Evolutionary conservation across 2,888 invertebrate genomes (phyloP).

Genomic region (Tridacna gigas): DNA sequence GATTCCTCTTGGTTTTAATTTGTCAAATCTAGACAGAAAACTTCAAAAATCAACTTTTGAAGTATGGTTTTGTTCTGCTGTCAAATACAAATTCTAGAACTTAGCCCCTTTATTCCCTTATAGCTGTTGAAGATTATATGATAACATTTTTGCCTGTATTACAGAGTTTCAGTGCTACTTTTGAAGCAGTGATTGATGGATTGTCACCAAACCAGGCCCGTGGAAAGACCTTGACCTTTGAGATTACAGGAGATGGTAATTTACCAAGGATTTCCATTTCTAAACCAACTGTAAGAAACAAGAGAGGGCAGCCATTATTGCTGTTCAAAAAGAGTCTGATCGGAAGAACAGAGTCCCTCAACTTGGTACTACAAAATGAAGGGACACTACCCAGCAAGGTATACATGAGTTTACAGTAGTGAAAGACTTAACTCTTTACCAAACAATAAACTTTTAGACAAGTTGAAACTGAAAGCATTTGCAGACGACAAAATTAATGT

Average conservation of each 20-base stretch:
- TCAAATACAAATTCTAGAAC: too few relatives aligned
- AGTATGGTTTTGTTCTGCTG: too few relatives aligned
- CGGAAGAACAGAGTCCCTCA: conserved; percentile 78
- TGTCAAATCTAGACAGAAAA: too few relatives aligned
- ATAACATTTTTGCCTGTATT: conserved; percentile 15
- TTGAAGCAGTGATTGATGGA: conserved; percentile 83
- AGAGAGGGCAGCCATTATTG: conserved; percentile 84
- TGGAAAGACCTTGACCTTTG: conserved; percentile 83
- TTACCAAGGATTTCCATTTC: conserved; percentile 83
- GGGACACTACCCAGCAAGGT: conserved; percentile 85
- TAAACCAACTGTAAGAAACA: conserved; percentile 83
- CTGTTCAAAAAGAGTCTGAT: conserved; percentile 83
- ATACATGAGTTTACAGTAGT: not conserved
- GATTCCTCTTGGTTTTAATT: too few relatives aligned
- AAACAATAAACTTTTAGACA: too few relatives aligned
- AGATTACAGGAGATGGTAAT: conserved; percentile 84
- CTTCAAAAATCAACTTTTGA: too few relatives aligned
- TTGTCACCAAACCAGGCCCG: conserved; percentile 79
- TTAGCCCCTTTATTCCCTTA: too few relatives aligned
- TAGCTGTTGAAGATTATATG: too few relatives aligned
- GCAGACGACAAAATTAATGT: too few relatives aligned
- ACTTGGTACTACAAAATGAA: conserved; percentile 83
- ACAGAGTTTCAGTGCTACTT: conserved; percentile 81
- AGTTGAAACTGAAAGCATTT: too few relatives aligned
- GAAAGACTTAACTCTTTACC: too few relatives aligned